These are phyloP conservation scores for Bombus affinis DNA, from an alignment of 1,140 invertebrate species.

Conservation along the genomic window DNA sequence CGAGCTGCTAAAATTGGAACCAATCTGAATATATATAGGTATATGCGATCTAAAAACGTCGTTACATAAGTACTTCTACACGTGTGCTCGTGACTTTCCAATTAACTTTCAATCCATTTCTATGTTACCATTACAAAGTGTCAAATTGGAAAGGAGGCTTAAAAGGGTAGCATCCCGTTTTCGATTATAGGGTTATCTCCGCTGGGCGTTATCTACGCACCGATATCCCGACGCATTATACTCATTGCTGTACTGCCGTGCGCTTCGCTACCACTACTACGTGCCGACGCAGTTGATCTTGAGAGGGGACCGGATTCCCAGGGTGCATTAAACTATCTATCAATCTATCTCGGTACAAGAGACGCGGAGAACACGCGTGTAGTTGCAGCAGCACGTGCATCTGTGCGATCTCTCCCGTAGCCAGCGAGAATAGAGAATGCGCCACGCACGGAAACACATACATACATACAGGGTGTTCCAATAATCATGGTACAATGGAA, in stretches of 20 bases:
- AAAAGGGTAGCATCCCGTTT: constrained; percentile 2
- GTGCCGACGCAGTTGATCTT: constrained; percentile 43
- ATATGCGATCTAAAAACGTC: no score
- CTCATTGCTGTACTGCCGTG: constrained; percentile 33
- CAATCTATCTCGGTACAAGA: constrained; percentile 64
- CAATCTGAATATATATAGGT: no score
- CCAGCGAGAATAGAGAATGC: constrained; percentile 6
- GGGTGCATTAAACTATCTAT: constrained; percentile 71
- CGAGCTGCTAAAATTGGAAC: no score
- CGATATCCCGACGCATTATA: constrained; percentile 52
- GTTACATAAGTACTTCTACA: no score
- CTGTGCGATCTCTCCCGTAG: constrained; percentile 39
- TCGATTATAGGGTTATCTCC: constrained; percentile 42
- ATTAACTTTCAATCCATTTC: no score
- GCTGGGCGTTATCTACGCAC: not conserved
- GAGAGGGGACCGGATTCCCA: constrained; percentile 52
- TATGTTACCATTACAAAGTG: no score
- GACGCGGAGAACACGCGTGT: constrained; percentile 43
- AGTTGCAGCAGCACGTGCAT: constrained; percentile 42
- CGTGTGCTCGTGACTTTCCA: no score
- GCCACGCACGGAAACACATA: constrained; percentile 2
- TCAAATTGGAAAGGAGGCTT: not conserved
- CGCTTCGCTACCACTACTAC: not conserved
- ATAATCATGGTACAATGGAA: not conserved
- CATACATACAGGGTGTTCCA: not conserved